These are phyloP conservation scores for Dione vanillae DNA, from an alignment of 2,888 invertebrate species.

Conservation along the genomic window DNA sequence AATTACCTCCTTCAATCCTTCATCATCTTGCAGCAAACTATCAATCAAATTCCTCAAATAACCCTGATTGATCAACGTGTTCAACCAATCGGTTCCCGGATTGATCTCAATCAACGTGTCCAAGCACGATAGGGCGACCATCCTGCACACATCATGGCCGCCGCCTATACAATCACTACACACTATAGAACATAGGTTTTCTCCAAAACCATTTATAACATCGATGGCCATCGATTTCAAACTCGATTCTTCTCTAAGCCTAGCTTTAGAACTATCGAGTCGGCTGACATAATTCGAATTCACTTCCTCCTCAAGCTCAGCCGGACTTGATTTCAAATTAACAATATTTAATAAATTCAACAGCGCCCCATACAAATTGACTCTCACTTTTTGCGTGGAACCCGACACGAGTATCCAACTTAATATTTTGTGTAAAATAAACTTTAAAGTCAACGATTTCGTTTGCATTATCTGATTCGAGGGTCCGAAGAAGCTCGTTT, in stretches of 20 bases:
- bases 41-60: constrained; percentile 94
- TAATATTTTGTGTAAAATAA: constrained; percentile 89
- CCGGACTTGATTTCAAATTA: constrained; percentile 78
- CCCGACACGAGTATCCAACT: constrained; percentile 93
- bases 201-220: constrained; percentile 89
- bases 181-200: constrained; percentile 90
- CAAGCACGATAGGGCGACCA: constrained; percentile 93
- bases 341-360: constrained; percentile 92
- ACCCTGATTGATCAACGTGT: constrained; percentile 79
- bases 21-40: constrained; percentile 90
- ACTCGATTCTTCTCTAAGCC: constrained; percentile 67
- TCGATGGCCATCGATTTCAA: constrained; percentile 74
- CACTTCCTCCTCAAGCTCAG: constrained; percentile 67
- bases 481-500: constrained; percentile 75
- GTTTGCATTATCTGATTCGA: constrained; percentile 82
- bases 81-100: constrained; percentile 85
- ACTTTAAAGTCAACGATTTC: constrained; percentile 87
- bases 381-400: constrained; percentile 92
- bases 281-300: constrained; percentile 86
- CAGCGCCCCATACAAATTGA: constrained; percentile 93
- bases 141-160: constrained; percentile 94
- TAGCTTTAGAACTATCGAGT: constrained; percentile 84
- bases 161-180: constrained; percentile 94
- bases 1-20: constrained; percentile 83
- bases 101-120: constrained; percentile 91